Base-by-base conservation (phyloP, 2,113 vertebrate species). In the Phyllostomus hastatus region DNA sequence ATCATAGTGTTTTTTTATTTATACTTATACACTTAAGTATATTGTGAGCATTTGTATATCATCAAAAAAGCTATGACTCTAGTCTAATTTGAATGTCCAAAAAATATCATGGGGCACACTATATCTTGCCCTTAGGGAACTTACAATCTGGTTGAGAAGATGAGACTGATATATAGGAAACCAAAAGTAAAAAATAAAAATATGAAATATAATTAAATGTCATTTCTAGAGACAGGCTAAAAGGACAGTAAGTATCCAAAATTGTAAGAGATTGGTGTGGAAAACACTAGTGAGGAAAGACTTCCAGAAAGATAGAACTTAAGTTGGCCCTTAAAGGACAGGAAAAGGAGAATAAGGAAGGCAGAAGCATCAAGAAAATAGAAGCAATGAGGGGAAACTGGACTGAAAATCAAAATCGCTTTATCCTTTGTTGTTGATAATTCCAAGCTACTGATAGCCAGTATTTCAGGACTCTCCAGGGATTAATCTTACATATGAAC, bases 161-260 rank as follows among this genome's bases (percentile, higher is more conserved):
- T 85, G 64, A 95, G 64, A 95, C 28, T 75, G 76, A 76, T 85
- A 82, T 84, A 76, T 10, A 67, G 78, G 64, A 93, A 96, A 84
- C 69, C 69, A 90, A 75, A 52, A 83, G 2, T 82, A 72, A 88
- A 83, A 95, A 95, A 72, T 38, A 73, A 64, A 91, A 96, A 92
- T 41, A 82, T 54, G 28, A 48, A 79, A 82, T 84, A 72, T 38
- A 54, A 79, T 57, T 52, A 84, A 92, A 90, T 95, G 41, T 73
- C 48, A 94, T 92, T 96, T 90, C n/a, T 50, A 69, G 33, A 48
- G n/a, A 88, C 33, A 84, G 46, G 14, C n/a, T 52, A 1, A 33
- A 96, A 95, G 38, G 59, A 87, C 38, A 78, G 19, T 54, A 85
- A 43, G 66, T 80, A 95, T 61, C 48, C 46, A 69, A 95, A 97